Conservation (phyloP, 2,888 invertebrate species). For the Epinotia brunnichana region DNA sequence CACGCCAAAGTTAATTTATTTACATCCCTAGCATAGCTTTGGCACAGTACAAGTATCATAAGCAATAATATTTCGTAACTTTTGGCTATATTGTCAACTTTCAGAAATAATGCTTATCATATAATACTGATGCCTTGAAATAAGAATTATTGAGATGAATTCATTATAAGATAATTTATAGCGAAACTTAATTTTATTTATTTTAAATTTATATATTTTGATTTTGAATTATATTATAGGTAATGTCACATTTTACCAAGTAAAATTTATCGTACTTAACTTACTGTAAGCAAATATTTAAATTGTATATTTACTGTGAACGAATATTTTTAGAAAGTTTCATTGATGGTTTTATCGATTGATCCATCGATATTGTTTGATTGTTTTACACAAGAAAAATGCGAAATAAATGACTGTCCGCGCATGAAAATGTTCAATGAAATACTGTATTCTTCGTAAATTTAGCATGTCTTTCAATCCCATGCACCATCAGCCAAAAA, state of each 20-base stretch:
- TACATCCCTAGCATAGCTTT: constrained; percentile 29
- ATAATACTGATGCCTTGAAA: not conserved
- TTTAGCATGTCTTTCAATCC: not conserved
- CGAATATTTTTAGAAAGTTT: constrained; percentile 15
- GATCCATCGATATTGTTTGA: not conserved
- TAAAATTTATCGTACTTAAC: constrained; percentile 22
- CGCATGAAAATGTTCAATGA: not conserved
- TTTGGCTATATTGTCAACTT: too few species aligned
- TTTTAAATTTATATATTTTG: constrained; percentile 5
- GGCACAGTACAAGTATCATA: constrained; percentile 2
- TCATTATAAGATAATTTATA: constrained; percentile 10
- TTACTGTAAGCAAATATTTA: constrained; percentile 14
- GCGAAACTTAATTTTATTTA: constrained; percentile 5
- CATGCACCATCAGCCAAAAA: not conserved
- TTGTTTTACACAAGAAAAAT: not conserved
- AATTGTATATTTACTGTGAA: constrained; percentile 18
- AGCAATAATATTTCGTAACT: not conserved
- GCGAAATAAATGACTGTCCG: constrained; percentile 11
- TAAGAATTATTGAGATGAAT: constrained; percentile 10
- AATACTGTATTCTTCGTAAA: not conserved
- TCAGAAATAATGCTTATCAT: constrained; percentile 6
- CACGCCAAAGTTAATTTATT: constrained; percentile 53
- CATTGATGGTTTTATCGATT: constrained; percentile 14
- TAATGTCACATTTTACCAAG: constrained; percentile 13
- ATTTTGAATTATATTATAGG: constrained; percentile 5